Percentiles rank a stretch among this genome's conserved stretches.
Evolutionary conservation across 1,140 invertebrate species (phyloP).

Genomic region (Macrostomum lignano): DNA sequence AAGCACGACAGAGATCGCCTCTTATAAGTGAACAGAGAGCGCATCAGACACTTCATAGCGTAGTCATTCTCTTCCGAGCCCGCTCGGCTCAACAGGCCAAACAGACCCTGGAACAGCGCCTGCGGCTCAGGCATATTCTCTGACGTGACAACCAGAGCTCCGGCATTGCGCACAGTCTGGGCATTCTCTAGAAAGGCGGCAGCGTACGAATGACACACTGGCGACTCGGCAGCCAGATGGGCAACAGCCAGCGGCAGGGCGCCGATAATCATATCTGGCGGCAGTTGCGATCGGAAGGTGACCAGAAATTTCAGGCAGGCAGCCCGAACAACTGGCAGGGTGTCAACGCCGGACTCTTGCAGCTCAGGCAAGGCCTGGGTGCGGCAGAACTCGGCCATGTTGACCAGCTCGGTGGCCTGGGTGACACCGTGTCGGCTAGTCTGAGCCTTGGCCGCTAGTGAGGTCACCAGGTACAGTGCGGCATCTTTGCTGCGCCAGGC

Average conservation of each 20-base stretch:
- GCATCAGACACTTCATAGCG: conserved; percentile 51
- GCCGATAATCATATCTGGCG: conserved; percentile 40
- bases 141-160: conserved; percentile 12
- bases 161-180: conserved; percentile 35
- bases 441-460: conserved; percentile 57
- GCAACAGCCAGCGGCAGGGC: conserved; percentile 45
- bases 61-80: conserved; percentile 75
- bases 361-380: conserved; percentile 58
- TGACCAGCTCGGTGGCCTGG: conserved; percentile 55
- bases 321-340: conserved; percentile 62
- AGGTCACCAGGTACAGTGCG: conserved; percentile 75
- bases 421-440: conserved; percentile 57
- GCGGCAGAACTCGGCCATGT: conserved; percentile 54
- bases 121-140: conserved; percentile 26
- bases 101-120: conserved; percentile 42
- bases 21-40: conserved; percentile 3
- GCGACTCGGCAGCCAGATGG: conserved; percentile 38
- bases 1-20: neutral
- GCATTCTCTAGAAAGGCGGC: conserved; percentile 66
- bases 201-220: conserved; percentile 73
- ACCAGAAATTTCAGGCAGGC: conserved; percentile 82
- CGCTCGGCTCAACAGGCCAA: conserved; percentile 38
- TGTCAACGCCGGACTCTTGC: conserved; percentile 40
- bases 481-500: conserved; percentile 81
- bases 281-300: conserved; percentile 50